A percentile compares a stretch with the other conserved stretches of the same genome.
Conservation (phyloP, 2,888 invertebrate species). For the Conomelus anceps region DNA sequence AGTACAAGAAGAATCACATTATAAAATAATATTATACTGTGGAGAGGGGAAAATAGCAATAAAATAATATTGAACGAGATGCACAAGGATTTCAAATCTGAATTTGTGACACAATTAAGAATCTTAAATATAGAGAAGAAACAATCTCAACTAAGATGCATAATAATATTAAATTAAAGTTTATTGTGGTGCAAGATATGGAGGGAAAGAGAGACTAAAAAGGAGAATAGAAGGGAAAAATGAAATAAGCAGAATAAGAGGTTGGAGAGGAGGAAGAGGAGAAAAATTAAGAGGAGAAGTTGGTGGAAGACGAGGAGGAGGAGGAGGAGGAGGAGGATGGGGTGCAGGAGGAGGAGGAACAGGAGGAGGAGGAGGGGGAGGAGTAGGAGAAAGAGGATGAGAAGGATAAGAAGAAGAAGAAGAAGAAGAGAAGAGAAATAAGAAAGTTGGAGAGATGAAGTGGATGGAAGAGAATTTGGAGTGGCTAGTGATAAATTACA, state of each 20-base stretch:
- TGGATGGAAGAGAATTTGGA: neutral
- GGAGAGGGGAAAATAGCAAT: no score
- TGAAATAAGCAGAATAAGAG: neutral
- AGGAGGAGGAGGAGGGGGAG: neutral
- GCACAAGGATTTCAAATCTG: no score
- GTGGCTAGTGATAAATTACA: neutral
- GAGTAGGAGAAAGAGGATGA: neutral
- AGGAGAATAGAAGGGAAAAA: neutral
- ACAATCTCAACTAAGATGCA: no score
- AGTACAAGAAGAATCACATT: no score
- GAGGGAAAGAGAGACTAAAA: neutral
- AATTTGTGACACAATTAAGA: no score
- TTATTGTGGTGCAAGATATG: neutral
- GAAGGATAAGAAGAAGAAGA: neutral
- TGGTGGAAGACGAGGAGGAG: neutral
- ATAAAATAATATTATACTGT: no score
- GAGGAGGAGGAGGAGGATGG: no score
- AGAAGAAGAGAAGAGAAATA: neutral
- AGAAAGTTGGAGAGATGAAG: neutral
- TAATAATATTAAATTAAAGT: no score
- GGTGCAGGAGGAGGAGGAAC: neutral
- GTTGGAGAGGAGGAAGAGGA: neutral
- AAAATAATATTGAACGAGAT: no score
- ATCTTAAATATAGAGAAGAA: no score
- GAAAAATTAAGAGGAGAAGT: neutral